Conservation (phyloP, 1,140 invertebrate genomes). For the Eueides isabella region DNA sequence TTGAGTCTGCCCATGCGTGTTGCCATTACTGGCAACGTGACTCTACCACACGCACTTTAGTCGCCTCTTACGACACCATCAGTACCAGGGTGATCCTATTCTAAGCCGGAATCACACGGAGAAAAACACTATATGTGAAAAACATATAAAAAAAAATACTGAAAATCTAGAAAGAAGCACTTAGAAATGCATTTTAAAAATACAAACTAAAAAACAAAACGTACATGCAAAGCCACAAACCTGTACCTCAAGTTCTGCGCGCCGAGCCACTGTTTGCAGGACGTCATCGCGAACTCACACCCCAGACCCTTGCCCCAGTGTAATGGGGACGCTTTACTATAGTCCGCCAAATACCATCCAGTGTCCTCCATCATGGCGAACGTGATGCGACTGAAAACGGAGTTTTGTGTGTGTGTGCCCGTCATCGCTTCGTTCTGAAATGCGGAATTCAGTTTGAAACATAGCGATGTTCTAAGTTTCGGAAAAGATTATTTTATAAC, state of each 20-base stretch:
- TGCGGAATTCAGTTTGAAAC: slow-evolving; percentile 1
- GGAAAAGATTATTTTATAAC: neutral
- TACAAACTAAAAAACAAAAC: neutral
- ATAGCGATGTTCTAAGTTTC: neutral
- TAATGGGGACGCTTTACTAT: slow-evolving; percentile 92
- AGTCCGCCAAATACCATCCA: slow-evolving; percentile 96
- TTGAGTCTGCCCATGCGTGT: too few relatives aligned
- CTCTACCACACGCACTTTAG: too few relatives aligned
- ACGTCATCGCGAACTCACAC: slow-evolving; percentile 96
- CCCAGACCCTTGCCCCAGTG: slow-evolving; percentile 96
- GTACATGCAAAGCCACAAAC: slow-evolving; percentile 18
- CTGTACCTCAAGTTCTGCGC: slow-evolving; percentile 73
- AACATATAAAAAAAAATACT: too few relatives aligned
- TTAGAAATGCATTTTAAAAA: too few relatives aligned
- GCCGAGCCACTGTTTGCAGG: slow-evolving; percentile 98
- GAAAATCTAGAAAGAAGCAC: too few relatives aligned
- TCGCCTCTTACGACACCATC: too few relatives aligned
- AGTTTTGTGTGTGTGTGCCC: slow-evolving; percentile 99
- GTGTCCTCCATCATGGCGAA: slow-evolving; percentile 99
- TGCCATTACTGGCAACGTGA: too few relatives aligned
- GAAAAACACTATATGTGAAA: too few relatives aligned
- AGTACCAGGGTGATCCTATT: too few relatives aligned
- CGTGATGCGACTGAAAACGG: slow-evolving; percentile 97
- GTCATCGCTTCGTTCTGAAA: slow-evolving; percentile 99
- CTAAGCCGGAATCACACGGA: too few relatives aligned